phyloP scores from a whole-genome alignment of 2,888 invertebrate species.

The Ecdyonurus torrentis region DNA sequence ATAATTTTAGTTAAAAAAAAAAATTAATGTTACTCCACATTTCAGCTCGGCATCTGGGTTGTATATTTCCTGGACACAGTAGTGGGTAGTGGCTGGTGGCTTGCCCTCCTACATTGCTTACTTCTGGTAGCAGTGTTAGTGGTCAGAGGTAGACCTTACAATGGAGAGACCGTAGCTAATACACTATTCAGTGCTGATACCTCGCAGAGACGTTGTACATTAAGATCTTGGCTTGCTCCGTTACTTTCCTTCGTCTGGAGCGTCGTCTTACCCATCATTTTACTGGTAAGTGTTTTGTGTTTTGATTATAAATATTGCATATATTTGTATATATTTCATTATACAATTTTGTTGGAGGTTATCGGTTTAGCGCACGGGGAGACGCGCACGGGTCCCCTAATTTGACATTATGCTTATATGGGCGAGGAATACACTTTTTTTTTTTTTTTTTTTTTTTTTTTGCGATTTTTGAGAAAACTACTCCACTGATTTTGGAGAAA shows the following conservation, averaged over 20 bases:
- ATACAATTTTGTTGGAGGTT: too few species aligned
- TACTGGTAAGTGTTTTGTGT: conserved; percentile 43
- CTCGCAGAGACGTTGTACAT: not conserved
- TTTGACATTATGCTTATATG: too few species aligned
- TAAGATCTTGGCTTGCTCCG: conserved; percentile 39
- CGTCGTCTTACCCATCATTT: conserved; percentile 62
- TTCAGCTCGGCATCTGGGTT: conserved; percentile 56
- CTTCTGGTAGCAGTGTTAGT: conserved; percentile 70
- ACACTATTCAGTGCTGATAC: conserved; percentile 29
- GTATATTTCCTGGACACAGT: conserved; percentile 75
- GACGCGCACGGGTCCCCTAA: too few species aligned
- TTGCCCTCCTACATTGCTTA: conserved; percentile 57
- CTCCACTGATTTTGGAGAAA: too few species aligned
- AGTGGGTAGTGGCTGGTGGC: conserved; percentile 75
- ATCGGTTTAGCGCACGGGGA: too few species aligned
- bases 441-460: conserved; percentile 5
- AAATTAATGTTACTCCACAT: conserved; percentile 13
- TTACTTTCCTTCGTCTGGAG: conserved; percentile 76
- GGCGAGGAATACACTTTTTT: conserved; percentile 10
- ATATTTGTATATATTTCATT: too few species aligned
- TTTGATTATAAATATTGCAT: too few species aligned
- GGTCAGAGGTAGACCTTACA: conserved; percentile 71
- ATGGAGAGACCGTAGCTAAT: conserved; percentile 53
- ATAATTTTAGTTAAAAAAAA: too few species aligned
- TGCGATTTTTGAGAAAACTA: too few species aligned